Evolutionary conservation across 1,140 invertebrate genomes (phyloP).

Genomic region (Araneus ventricosus): DNA sequence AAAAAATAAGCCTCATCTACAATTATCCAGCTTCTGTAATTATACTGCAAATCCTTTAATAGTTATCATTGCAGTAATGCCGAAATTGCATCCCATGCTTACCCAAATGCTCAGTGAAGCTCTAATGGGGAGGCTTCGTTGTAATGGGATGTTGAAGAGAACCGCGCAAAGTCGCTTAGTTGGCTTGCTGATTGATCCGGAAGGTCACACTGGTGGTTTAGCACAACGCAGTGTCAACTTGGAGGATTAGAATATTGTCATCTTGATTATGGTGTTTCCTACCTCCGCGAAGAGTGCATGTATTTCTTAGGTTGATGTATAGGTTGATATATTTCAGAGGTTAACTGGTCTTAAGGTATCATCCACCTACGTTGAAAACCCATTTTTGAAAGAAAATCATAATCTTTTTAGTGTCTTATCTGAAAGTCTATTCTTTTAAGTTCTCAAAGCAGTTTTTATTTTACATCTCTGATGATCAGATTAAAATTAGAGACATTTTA

Average conservation of each 20-base stretch:
- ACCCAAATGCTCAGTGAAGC: background rate
- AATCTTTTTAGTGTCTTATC: no score
- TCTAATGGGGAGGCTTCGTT: background rate
- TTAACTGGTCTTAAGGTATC: no score
- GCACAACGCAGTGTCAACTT: background rate
- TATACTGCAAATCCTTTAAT: conserved; percentile 50
- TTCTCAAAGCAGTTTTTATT: no score
- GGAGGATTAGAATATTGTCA: background rate
- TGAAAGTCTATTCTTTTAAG: no score
- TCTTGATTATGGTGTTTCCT: background rate
- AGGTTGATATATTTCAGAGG: no score
- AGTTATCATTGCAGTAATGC: conserved; percentile 39
- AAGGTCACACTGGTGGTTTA: background rate
- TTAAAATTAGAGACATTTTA: no score
- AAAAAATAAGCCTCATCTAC: conserved; percentile 2
- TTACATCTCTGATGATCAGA: no score
- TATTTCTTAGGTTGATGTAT: no score
- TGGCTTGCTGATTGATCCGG: background rate
- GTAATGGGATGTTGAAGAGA: background rate
- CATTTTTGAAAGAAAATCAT: no score
- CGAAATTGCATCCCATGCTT: background rate
- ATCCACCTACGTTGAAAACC: no score
- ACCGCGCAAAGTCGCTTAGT: background rate
- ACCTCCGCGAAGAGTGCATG: no score
- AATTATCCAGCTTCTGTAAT: conserved; percentile 36